Evolutionary conservation across 2,797 vertebrate genomes (phyloP), one percentile per base, ranked within the genome.

Genomic region (Hyperoplus immaculatus): DNA sequence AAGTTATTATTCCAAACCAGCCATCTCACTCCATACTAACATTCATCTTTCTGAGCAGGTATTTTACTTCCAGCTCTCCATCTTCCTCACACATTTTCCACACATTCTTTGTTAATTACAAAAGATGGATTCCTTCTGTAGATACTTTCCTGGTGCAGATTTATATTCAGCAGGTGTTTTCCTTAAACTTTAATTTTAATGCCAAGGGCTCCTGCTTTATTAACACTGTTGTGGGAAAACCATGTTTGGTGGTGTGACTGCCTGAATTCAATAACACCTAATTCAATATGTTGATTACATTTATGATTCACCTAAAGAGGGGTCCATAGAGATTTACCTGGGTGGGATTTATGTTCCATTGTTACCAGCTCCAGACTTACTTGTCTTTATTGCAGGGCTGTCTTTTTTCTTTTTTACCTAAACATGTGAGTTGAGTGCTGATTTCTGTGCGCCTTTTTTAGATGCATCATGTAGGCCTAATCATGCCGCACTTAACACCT

Each of bases 1-100:
- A 94, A 94, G 93, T 95, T 96, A 93, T 95, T 95, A 95, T 95
- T 97, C 93, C 91, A 87, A 87, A 92, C 91, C 91, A 93, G 90
- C 89, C 77, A 67, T 92, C 94, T 93, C 90, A 85, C 86, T 89
- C 81, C 81, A 77, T 91, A 91, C 95, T 93, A 91, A 78, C 85
- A 85, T 93, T 93, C 91, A 92, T 94, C 88, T 94, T 86, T 89
- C 81, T 63, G 80, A 88, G 83, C 82, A 83, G 84, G 77, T 85
- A 76, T 90, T 89, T 91, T 80, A 89, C 88, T 87, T 91, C 82
- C 74, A 75, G 72, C 80, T 83, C 80, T 69, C 78, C 12, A 21
- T 87, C 79, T 67, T 88, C 78, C 63, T 77, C 12, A 45, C 72
- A 80, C 65, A 82, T 87, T 90, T 80, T 55, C 75, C 59, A 69